Evolutionary conservation across 2,113 vertebrate species (phyloP).

Genomic region (Varanus salvator): DNA sequence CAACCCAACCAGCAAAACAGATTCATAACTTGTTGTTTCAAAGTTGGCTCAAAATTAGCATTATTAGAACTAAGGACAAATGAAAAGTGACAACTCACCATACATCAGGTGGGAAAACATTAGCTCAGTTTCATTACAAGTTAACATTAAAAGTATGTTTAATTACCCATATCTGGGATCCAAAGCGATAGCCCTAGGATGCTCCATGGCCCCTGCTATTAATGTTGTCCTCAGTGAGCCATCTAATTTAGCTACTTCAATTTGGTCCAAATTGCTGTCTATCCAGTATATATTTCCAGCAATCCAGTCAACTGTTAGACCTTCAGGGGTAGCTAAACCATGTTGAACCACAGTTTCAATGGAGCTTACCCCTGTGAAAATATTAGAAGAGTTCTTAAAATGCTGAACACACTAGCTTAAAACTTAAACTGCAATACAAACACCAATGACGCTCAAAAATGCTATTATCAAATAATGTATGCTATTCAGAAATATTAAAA

Average conservation of each 20-base stretch:
- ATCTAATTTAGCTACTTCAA: constrained; percentile 95
- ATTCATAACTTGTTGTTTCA: neutral
- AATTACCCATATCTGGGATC: constrained; percentile 94
- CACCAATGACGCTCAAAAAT: neutral
- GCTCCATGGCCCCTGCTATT: constrained; percentile 97
- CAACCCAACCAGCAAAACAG: fast-evolving
- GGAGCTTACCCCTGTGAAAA: constrained; percentile 86
- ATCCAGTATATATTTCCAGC: constrained; percentile 98
- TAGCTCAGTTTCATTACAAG: neutral
- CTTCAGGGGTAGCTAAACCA: constrained; percentile 96
- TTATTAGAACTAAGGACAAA: neutral
- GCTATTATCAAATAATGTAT: neutral
- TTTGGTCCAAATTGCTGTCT: constrained; percentile 98
- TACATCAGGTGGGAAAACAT: neutral
- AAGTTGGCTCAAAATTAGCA: neutral
- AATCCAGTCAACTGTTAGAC: constrained; percentile 97
- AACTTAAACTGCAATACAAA: neutral
- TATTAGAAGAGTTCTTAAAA: neutral
- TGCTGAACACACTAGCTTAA: neutral
- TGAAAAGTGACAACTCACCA: neutral
- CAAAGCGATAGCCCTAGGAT: constrained; percentile 94
- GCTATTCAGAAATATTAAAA: neutral
- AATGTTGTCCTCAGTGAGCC: constrained; percentile 92
- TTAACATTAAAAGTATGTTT: neutral
- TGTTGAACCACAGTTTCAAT: constrained; percentile 96